phyloP scores from a whole-genome alignment of 2,113 vertebrate genomes.

The Fregata magnificens region DNA sequence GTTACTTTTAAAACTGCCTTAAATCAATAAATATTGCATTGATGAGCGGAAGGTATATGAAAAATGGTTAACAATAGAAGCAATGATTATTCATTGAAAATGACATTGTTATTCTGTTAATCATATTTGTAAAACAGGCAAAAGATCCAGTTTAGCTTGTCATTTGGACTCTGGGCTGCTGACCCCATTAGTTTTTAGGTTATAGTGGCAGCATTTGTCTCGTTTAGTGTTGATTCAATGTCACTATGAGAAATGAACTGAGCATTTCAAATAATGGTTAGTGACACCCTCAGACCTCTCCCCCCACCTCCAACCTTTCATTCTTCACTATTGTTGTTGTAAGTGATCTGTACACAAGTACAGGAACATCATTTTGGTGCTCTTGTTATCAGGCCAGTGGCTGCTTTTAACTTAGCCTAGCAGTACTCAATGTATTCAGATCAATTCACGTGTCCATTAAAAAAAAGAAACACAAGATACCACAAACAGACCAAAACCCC shows the following conservation, averaged over 20 bases:
- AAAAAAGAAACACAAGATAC: not conserved
- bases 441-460: not conserved
- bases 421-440: not conserved
- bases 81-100: not conserved
- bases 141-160: not conserved
- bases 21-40: not conserved
- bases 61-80: not conserved
- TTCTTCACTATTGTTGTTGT: not conserved
- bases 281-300: not conserved
- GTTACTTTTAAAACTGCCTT: not conserved
- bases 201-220: constrained; percentile 5
- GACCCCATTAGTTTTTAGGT: not conserved
- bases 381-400: not conserved
- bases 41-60: not conserved
- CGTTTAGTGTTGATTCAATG: not conserved
- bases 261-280: not conserved
- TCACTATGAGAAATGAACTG: constrained; percentile 16
- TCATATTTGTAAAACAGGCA: not conserved
- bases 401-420: not conserved
- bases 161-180: not conserved
- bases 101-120: not conserved
- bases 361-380: not conserved
- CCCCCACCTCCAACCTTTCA: not conserved
- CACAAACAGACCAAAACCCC: not conserved
- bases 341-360: not conserved